A percentile compares a stretch with the other conserved stretches of the same genome.
Conservation (phyloP, 2,113 vertebrate species). For the Todiramphus saurophagus region DNA sequence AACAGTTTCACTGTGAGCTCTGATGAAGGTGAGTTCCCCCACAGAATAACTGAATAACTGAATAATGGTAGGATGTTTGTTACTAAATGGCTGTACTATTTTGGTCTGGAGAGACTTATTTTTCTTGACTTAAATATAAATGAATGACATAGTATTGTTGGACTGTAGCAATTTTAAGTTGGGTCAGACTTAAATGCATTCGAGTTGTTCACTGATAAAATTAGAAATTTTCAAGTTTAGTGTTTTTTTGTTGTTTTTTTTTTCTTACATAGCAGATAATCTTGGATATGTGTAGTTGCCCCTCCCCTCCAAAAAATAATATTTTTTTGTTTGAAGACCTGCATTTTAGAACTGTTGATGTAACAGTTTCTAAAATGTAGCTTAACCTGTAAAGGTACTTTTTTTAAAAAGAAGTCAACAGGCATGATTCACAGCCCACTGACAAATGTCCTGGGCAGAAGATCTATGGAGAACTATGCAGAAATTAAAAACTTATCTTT, state of each 20-base stretch:
- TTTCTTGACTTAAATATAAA: neutral
- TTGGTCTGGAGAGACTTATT: neutral
- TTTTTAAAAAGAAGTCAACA: neutral
- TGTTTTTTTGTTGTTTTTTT: neutral
- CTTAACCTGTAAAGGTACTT: neutral
- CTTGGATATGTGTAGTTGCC: neutral
- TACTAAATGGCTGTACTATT: neutral
- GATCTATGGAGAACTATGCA: neutral
- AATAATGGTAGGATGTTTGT: rapidly evolving
- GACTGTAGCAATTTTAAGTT: neutral
- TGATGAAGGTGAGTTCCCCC: rapidly evolving
- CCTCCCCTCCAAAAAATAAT: neutral
- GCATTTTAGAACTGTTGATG: neutral
- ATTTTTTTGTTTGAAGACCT: neutral
- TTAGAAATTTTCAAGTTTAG: neutral
- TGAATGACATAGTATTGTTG: neutral
- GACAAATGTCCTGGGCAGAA: neutral
- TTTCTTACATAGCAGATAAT: neutral
- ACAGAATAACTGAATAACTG: neutral
- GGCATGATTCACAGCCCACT: neutral
- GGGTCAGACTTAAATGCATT: neutral
- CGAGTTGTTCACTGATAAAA: neutral
- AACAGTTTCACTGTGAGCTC: neutral
- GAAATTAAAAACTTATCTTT: neutral
- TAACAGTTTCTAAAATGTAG: neutral